Evolutionary conservation across 2,888 invertebrate genomes (phyloP).

Genomic region (Uloborus plumipes): DNA sequence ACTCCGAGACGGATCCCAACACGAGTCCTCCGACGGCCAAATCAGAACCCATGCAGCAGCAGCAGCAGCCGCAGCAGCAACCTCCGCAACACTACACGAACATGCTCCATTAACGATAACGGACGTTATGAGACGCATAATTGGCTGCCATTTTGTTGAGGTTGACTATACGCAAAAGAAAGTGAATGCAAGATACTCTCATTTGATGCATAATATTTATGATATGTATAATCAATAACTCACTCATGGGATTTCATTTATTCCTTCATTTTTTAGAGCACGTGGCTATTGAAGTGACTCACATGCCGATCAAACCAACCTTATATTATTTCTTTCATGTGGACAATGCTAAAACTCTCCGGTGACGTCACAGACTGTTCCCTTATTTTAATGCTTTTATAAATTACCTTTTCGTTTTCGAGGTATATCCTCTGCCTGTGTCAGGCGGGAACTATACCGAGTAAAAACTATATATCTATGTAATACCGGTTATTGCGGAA

Average conservation of each 20-base stretch:
- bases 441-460: too few species aligned
- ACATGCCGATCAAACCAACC: slow-evolving; percentile 2
- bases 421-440: too few species aligned
- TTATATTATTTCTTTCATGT: slow-evolving; percentile 16
- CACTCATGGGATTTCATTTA: slow-evolving; percentile 53
- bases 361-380: slow-evolving; percentile 37
- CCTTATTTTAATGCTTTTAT: too few species aligned
- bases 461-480: too few species aligned
- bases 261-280: slow-evolving; percentile 27
- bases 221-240: slow-evolving; percentile 49
- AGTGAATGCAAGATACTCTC: background rate
- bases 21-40: slow-evolving; percentile 32
- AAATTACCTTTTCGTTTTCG: too few species aligned
- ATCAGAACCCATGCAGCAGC: slow-evolving; percentile 28
- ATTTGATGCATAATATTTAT: slow-evolving; percentile 45
- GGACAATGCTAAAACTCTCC: slow-evolving; percentile 16
- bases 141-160: slow-evolving; percentile 55
- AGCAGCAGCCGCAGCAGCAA: slow-evolving; percentile 34
- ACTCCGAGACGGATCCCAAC: slow-evolving; percentile 51
- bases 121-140: slow-evolving; percentile 36
- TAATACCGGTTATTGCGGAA: too few species aligned
- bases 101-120: slow-evolving; percentile 59
- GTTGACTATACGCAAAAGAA: slow-evolving; percentile 16
- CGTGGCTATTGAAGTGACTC: slow-evolving; percentile 7
- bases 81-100: slow-evolving; percentile 54